Conservation (phyloP, 2,888 invertebrate species). For the Agrenia bidenticulata region DNA sequence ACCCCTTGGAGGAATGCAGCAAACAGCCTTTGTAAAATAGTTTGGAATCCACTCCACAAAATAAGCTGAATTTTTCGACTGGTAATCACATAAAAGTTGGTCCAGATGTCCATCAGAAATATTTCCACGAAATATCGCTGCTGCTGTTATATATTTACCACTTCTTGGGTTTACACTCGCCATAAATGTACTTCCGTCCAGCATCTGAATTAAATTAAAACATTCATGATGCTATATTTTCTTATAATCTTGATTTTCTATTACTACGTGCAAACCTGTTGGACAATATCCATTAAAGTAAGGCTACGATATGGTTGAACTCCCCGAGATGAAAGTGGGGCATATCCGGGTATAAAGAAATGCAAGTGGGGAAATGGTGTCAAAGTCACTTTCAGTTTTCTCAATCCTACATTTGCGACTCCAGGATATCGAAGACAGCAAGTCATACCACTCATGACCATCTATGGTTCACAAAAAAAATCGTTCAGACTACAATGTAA, state of each 20-base stretch:
- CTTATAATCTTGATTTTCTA: not conserved
- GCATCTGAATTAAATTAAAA: conserved; percentile 19
- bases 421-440: conserved; percentile 33
- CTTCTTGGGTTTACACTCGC: conserved; percentile 17
- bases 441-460: conserved; percentile 32
- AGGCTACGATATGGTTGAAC: conserved; percentile 33
- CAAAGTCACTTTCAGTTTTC: conserved; percentile 9
- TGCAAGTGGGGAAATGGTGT: conserved; percentile 37
- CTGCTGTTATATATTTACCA: conserved; percentile 30
- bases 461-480: conserved; percentile 11
- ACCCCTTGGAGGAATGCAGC: conserved; percentile 32
- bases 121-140: conserved; percentile 22
- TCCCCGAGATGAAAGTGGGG: conserved; percentile 34
- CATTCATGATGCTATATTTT: not conserved
- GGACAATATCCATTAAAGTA: conserved; percentile 24
- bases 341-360: conserved; percentile 41
- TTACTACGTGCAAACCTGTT: conserved; percentile 16
- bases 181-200: conserved; percentile 22
- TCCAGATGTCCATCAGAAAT: conserved; percentile 16
- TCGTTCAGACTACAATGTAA: not conserved
- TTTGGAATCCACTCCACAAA: conserved; percentile 32
- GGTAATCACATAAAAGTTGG: not conserved
- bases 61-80: conserved; percentile 7
- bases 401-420: conserved; percentile 24
- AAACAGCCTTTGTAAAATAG: conserved; percentile 24